These are phyloP conservation scores for Acestrorhynchus altus DNA, from an alignment of 2,797 vertebrate genomes.

Conservation along the genomic window DNA sequence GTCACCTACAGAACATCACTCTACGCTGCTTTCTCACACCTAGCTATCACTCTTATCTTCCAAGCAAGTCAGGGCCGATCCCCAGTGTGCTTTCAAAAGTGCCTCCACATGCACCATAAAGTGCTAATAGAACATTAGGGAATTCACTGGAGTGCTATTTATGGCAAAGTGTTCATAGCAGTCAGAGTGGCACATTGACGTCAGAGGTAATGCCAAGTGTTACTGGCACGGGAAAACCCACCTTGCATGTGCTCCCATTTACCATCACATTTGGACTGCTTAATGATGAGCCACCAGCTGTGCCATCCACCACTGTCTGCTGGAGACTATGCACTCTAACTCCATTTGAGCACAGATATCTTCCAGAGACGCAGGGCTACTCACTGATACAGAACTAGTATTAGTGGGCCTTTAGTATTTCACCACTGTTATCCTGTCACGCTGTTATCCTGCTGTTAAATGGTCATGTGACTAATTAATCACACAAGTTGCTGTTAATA, in stretches of 20 bases:
- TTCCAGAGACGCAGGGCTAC: constrained; percentile 6
- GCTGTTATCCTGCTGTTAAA: too few species aligned
- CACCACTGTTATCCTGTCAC: too few species aligned
- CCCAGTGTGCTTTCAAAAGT: constrained; percentile 32
- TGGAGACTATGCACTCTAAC: constrained; percentile 42
- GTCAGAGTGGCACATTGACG: constrained; percentile 52
- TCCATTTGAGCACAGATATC: constrained; percentile 27
- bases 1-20: neutral
- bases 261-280: constrained; percentile 46
- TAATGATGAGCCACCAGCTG: constrained; percentile 45
- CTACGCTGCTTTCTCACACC: neutral
- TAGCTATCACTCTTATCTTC: neutral
- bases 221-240: constrained; percentile 34
- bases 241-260: constrained; percentile 28
- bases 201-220: constrained; percentile 53
- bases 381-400: neutral
- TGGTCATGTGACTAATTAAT: too few species aligned
- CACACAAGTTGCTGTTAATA: too few species aligned
- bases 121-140: constrained; percentile 61
- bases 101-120: constrained; percentile 43
- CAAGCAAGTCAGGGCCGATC: constrained; percentile 27
- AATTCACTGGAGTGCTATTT: constrained; percentile 57
- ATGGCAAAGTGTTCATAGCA: constrained; percentile 61
- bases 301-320: constrained; percentile 38
- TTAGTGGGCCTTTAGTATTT: constrained; percentile 19